Base-by-base conservation (phyloP, 2,113 vertebrate species). In the Larimichthys crocea region DNA sequence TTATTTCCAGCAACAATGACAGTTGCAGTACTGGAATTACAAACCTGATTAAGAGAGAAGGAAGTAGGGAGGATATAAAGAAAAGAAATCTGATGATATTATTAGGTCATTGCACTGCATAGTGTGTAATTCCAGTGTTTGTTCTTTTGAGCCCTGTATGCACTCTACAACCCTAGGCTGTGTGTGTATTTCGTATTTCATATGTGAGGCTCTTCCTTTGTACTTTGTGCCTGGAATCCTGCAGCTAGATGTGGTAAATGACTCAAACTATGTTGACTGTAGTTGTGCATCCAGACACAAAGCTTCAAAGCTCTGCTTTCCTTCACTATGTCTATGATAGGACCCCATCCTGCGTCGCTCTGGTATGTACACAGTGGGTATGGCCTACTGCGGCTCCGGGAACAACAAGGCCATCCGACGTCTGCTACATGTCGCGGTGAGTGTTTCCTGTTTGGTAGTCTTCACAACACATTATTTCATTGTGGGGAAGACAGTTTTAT, bases 401-500 rank as follows among this genome's bases (percentile, higher is more conserved):
- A 99, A 99, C 95, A 99, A 99, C 95, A 99, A 99, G 92, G 98
- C 98, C 52, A 99, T 99, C 90, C 94, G 98, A 65, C 97, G 98
- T 49, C 95, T 99, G 22, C 95, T 99, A 6, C 98, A 99, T 31
- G 98, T 99, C 74, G 98, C 98, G 90, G 98, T 99, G 89, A 98
- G 98, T 97, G 67, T 72, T 83, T 82, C 63, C 53, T 69, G 59
- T 75, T 89, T 68, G 1, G 19, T 44, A 12, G 14, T 74, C 10
- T 48, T 82, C 7, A 53, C 50, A 85, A 46, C 59, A 56, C 52
- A 42, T 48, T 62, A 53, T 77, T 76, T 69, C 44, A 67, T 26
- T 55, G 10, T 19, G 42, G 10, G 1, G 48, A 57, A 48, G 55
- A 69, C 74, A 50, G 53, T 69, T 83, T 85, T 86, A 61, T 84